Base-by-base conservation (phyloP, 1,140 invertebrate genomes). In the Physella acuta region DNA sequence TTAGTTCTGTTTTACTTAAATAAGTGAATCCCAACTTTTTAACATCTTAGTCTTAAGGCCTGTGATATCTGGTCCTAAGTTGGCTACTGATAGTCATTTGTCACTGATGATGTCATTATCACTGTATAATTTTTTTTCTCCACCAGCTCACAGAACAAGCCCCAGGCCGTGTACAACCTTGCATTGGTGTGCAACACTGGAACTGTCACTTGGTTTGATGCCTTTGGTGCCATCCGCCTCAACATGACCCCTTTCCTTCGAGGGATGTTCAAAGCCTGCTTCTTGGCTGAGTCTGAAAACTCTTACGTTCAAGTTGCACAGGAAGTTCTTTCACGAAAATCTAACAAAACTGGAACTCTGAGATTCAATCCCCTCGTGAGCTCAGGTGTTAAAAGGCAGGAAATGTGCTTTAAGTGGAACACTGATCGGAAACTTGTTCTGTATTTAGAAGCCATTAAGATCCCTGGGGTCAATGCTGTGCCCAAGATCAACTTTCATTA, bases 121-220 rank as follows among this genome's bases (percentile, higher is more conserved):
- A 56, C 11, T 56, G 28, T 14, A n/a, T 8, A 8, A 26, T 34
- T 60, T 63, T 39, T 36, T 37, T 53, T 56, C 53, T 2, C 30
- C 36, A 30, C 16, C 64, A 67, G 64, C 34, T 37, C 64, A 0
- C 5, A n/a, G 3, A 39, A 39, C 20, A 33, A 59, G 2, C 30
- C 55, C 16, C 66, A 68, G 33, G 55, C 66, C 24, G 49, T 68
- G n/a, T 51, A 68, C 39, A 68, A 30, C 52, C 16, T 68, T 11
- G 33, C n/a, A 14, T 31, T 68, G 1, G 39, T 68, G 1, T 68
- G 66, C 24, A 60, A 60, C 66, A 60, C 55, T 11, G 66, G 66
- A 55, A 59, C 66, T 26, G 60, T 68, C 56, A 68, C 66, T 1
- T 68, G 66, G 66, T 68, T 59, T 51, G 66, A 56, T 5, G 66